Conservation (phyloP, 2,888 invertebrate genomes). For the Pterobdella sp. region DNA sequence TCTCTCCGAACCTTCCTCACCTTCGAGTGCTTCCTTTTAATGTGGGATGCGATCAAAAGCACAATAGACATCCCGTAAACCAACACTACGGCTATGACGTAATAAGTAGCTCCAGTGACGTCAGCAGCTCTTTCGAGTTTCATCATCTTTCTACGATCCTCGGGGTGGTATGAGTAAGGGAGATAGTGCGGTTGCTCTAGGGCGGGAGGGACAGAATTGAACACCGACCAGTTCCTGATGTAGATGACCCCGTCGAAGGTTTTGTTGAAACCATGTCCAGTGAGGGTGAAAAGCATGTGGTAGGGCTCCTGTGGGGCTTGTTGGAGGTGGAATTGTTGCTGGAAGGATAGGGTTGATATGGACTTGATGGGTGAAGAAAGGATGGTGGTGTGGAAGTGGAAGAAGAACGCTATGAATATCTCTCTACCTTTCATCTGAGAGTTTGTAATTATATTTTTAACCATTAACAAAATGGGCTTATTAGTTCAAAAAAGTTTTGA, state of each 20-base stretch:
- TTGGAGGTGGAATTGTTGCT: background rate
- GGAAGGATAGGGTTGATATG: background rate
- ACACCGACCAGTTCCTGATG: conserved; percentile 32
- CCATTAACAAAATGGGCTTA: too few relatives aligned
- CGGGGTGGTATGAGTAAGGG: background rate
- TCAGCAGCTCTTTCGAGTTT: conserved; percentile 22
- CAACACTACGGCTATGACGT: conserved; percentile 49
- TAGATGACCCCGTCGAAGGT: conserved; percentile 35
- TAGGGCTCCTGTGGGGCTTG: background rate
- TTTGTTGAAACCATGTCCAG: conserved; percentile 32
- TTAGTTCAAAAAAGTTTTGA: too few relatives aligned
- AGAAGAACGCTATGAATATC: too few relatives aligned
- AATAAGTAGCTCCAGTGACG: conserved; percentile 45
- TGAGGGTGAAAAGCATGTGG: conserved; percentile 32
- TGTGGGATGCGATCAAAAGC: conserved; percentile 50
- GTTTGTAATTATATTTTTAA: too few relatives aligned
- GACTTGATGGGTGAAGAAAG: background rate
- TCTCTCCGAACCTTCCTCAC: too few relatives aligned
- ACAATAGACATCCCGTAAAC: conserved; percentile 50
- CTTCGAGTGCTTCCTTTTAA: conserved; percentile 41
- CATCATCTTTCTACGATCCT: conserved; percentile 11
- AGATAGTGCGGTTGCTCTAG: background rate
- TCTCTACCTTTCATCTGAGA: too few relatives aligned
- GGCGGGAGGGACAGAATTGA: conserved; percentile 8
- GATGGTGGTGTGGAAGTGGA: background rate